A percentile compares a stretch with the other conserved stretches of the same genome.
Conservation (phyloP, 2,797 vertebrate species). For the Enteromius fasciolatus region DNA sequence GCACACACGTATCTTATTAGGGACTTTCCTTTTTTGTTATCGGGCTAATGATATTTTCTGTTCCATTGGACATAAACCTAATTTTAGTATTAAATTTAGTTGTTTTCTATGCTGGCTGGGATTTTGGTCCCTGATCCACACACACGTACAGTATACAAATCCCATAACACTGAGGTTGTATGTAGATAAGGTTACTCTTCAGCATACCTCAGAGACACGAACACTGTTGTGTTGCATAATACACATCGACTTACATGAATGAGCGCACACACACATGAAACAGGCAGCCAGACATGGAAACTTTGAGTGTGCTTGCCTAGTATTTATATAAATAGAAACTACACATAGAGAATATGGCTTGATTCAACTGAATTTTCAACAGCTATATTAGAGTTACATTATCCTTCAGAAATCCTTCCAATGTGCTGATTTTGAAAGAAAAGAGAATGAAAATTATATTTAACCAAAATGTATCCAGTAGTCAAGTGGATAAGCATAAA, state of each 20-base stretch:
- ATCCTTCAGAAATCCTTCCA: not conserved
- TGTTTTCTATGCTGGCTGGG: not conserved
- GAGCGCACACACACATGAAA: constrained; percentile 22
- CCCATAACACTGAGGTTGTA: constrained; percentile 33
- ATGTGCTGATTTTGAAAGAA: not conserved
- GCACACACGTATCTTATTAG: not conserved
- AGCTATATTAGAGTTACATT: too few relatives aligned
- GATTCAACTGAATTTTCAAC: constrained; percentile 15
- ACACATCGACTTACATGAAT: constrained; percentile 40
- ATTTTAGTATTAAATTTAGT: constrained; percentile 3
- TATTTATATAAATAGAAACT: constrained; percentile 58
- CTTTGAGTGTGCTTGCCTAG: constrained; percentile 58
- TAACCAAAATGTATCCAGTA: not conserved
- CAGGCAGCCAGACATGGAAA: constrained; percentile 59
- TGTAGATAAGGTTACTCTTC: constrained; percentile 55
- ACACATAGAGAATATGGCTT: constrained; percentile 47
- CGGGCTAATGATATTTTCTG: not conserved
- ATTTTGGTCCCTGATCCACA: not conserved
- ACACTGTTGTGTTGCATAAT: constrained; percentile 45
- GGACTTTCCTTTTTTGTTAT: not conserved
- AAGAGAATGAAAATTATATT: not conserved
- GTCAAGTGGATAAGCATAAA: not conserved
- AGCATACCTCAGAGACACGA: constrained; percentile 46
- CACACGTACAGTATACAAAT: constrained; percentile 29
- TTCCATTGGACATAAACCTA: not conserved